phyloP scores from a whole-genome alignment of 2,888 invertebrate genomes.

The Epinotia bilunana region DNA sequence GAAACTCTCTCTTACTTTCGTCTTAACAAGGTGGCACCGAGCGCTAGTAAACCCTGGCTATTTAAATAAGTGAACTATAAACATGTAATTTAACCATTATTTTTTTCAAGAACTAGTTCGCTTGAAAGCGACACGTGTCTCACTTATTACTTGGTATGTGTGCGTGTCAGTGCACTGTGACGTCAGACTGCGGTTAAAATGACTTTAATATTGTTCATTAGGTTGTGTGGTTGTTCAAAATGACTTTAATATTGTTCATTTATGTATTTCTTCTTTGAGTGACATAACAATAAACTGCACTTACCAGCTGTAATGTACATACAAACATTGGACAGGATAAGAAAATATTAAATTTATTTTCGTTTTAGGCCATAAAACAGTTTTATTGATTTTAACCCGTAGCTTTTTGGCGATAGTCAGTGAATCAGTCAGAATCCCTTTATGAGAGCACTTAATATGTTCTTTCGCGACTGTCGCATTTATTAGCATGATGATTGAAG shows the following conservation, averaged over 20 bases:
- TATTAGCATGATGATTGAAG: no score
- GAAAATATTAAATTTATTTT: neutral
- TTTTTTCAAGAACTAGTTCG: neutral
- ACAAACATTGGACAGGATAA: neutral
- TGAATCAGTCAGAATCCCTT: no score
- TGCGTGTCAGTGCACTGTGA: conserved; percentile 5
- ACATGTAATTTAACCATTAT: neutral
- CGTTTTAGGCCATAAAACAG: no score
- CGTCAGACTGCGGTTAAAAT: neutral
- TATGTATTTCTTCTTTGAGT: neutral
- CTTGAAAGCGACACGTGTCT: conserved; percentile 13
- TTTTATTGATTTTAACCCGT: no score
- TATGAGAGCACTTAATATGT: no score
- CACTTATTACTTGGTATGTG: conserved; percentile 3
- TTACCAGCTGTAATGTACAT: neutral
- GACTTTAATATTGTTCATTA: neutral
- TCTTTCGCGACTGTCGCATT: no score
- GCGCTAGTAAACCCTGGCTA: neutral
- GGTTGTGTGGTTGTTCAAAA: no score
- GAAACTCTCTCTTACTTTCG: neutral
- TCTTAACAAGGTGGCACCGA: neutral
- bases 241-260: no score
- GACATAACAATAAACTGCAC: neutral
- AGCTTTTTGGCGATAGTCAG: no score
- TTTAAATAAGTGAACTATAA: neutral